Evolutionary conservation across 2,113 vertebrate species (phyloP), one percentile per base, ranked within the genome.

Genomic region (Dasyprocta punctata): DNA sequence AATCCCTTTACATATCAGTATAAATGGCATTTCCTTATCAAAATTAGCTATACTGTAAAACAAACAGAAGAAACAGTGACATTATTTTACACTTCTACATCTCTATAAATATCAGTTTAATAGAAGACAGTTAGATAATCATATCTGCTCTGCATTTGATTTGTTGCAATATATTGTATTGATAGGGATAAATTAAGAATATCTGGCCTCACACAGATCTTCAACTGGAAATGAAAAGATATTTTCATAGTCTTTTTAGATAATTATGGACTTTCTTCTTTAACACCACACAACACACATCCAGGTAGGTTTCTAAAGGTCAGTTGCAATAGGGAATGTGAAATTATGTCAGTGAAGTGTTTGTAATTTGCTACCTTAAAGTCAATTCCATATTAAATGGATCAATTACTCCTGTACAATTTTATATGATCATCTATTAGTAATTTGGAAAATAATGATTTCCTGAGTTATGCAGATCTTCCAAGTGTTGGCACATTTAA

Each of bases 401-500:
- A 61, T 65, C 22, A 0, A 61, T 83, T 54, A 7, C 20, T 56
- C 56, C 47, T n/a, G 12, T 5, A 24, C 91, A 78, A 80, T 61
- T 94, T 94, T 86, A 38, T 85, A 84, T 84, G 41, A n/a, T 44
- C 60, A 69, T 69, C 5, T n/a, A 49, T 89, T 92, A 80, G 38
- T 89, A 87, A 65, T 90, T 93, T 93, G 89, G 44, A 87, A 97
- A 97, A 81, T 33, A 91, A 38, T 83, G 19, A 61, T 94, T 96
- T 85, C 52, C 65, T 83, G 77, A 58, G 86, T 93, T 94, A 88
- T 44, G 13, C 14, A 92, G 83, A 52, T 77, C 83, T 92, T 90
- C 61, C 36, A 71, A 92, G 87, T 60, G 75, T 91, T 95, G 89
- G 92, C 93, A 97, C 12, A 63, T 86, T 92, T 92, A 87, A 95